These are phyloP conservation scores for Temnothorax longispinosus DNA, from an alignment of 1,140 invertebrate species.

Conservation along the genomic window DNA sequence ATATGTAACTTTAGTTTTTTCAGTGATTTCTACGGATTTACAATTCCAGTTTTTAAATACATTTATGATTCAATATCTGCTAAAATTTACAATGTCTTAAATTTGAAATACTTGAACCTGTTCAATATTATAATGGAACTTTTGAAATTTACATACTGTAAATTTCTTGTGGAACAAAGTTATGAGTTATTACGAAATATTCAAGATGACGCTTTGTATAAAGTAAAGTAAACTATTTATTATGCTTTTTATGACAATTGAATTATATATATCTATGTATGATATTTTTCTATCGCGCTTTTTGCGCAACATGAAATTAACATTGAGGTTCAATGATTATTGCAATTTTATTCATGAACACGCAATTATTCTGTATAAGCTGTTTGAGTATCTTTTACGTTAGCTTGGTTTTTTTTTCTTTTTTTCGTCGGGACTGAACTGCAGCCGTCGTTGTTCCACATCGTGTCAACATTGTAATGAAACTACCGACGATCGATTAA, in stretches of 20 bases:
- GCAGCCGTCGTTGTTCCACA: constrained; percentile 55
- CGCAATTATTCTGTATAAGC: background rate
- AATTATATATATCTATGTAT: background rate
- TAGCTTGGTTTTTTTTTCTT: background rate
- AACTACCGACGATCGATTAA: constrained; percentile 60
- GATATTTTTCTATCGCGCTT: background rate
- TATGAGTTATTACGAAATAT: background rate
- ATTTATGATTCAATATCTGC: background rate
- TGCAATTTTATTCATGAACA: background rate
- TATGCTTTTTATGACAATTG: background rate
- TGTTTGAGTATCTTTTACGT: constrained; percentile 25
- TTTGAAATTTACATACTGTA: background rate
- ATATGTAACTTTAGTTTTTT: background rate
- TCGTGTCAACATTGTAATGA: constrained; percentile 65
- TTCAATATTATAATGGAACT: constrained; percentile 3
- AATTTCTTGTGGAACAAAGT: background rate
- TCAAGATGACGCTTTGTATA: background rate
- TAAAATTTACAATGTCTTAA: background rate
- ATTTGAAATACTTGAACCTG: background rate
- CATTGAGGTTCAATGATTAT: background rate
- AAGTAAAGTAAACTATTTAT: background rate
- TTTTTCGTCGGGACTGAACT: background rate
- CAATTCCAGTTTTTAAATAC: background rate
- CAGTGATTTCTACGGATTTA: background rate
- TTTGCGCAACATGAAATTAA: background rate